Conservation (phyloP, 2,797 vertebrate species). For the Cyprinella venusta region DNA sequence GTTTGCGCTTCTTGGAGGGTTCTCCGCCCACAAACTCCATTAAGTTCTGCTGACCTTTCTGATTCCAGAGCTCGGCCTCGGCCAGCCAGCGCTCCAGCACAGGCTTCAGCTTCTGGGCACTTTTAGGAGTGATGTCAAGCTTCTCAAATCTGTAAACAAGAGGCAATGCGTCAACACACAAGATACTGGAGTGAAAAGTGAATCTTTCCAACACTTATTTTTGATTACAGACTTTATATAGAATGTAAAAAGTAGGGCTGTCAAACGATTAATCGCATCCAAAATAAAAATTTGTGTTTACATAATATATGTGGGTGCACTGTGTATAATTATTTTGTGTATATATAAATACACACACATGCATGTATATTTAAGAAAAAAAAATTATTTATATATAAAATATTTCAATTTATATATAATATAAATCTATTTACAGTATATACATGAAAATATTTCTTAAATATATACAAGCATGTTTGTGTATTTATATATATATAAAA, state of each 20-base stretch:
- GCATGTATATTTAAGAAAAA: too few relatives aligned
- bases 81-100: constrained; percentile 97
- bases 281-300: too few relatives aligned
- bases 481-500: too few relatives aligned
- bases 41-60: constrained; percentile 95
- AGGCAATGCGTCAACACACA: not conserved
- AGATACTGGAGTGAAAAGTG: not conserved
- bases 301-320: too few relatives aligned
- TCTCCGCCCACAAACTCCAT: constrained; percentile 97
- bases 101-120: constrained; percentile 96
- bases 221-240: not conserved
- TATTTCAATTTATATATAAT: too few relatives aligned
- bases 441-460: too few relatives aligned
- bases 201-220: not conserved
- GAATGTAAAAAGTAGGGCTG: not conserved
- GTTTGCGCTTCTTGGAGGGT: constrained; percentile 95
- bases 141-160: constrained; percentile 88
- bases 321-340: too few relatives aligned
- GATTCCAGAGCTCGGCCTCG: constrained; percentile 94
- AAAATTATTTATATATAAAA: too few relatives aligned
- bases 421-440: too few relatives aligned
- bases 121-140: constrained; percentile 97
- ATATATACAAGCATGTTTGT: too few relatives aligned
- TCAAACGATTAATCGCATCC: too few relatives aligned
- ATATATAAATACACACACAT: too few relatives aligned